A percentile compares a stretch with the other conserved stretches of the same genome.
Evolutionary conservation across 1,140 invertebrate species (phyloP).

Genomic region (Ostrea denselamellosa): DNA sequence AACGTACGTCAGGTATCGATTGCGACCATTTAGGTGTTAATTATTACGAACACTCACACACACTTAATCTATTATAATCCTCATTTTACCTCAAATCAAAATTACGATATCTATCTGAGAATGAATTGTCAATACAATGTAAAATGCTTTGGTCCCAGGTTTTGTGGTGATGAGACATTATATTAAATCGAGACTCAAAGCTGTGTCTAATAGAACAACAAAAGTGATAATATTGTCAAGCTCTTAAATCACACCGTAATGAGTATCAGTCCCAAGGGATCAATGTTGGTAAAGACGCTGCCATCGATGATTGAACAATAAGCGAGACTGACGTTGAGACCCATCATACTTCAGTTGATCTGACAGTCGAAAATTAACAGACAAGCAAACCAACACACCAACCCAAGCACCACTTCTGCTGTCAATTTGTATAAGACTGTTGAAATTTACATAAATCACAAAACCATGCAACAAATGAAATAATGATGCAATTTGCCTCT

Average conservation of each 20-base stretch:
- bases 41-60: constrained; percentile 11
- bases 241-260: constrained; percentile 41
- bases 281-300: constrained; percentile 38
- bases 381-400: constrained; percentile 20
- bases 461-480: constrained; percentile 21
- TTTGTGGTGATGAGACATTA: background rate
- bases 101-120: constrained; percentile 34
- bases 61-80: constrained; percentile 34
- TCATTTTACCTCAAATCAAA: constrained; percentile 34
- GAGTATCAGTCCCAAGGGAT: constrained; percentile 18
- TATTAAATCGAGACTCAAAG: constrained; percentile 31
- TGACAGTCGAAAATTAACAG: constrained; percentile 27
- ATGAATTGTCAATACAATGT: constrained; percentile 25
- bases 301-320: constrained; percentile 34
- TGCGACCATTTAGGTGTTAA: constrained; percentile 33
- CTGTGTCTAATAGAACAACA: constrained; percentile 38
- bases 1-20: constrained; percentile 4
- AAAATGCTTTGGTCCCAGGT: constrained; percentile 3
- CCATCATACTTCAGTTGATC: background rate
- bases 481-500: constrained; percentile 44
- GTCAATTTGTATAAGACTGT: constrained; percentile 31
- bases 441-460: constrained; percentile 41
- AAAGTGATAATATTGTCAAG: constrained; percentile 43
- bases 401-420: background rate
- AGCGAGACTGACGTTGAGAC: constrained; percentile 27